Conservation (phyloP, 2,113 vertebrate species). For the Hirundichthys speculiger region DNA sequence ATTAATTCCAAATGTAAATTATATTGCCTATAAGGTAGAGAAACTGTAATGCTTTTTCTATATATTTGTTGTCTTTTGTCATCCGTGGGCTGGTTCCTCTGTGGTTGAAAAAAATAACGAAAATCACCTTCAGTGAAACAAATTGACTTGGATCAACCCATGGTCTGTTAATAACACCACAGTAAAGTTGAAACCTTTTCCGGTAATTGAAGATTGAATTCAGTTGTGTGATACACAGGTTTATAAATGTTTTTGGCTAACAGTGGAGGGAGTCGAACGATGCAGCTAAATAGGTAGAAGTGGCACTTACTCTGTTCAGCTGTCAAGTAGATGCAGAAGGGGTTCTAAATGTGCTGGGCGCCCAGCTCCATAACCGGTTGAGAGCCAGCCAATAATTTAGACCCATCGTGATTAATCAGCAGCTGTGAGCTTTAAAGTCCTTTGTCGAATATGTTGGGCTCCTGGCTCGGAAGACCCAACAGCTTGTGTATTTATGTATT, state of each 20-base stretch:
- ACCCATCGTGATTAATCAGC: conserved; percentile 72
- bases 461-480: conserved; percentile 43
- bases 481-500: conserved; percentile 36
- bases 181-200: neutral
- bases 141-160: neutral
- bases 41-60: too few relatives aligned
- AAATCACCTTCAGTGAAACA: too few relatives aligned
- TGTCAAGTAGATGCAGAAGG: conserved; percentile 66
- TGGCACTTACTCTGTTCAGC: conserved; percentile 61
- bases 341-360: conserved; percentile 61
- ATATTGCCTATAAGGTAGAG: too few relatives aligned
- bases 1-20: too few relatives aligned
- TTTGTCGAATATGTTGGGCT: conserved; percentile 57
- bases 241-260: conserved; percentile 27
- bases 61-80: too few relatives aligned
- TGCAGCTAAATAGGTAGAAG: conserved; percentile 47
- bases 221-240: conserved; percentile 2
- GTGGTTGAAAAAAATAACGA: too few relatives aligned
- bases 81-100: too few relatives aligned
- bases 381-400: conserved; percentile 68
- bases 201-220: neutral
- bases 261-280: conserved; percentile 35
- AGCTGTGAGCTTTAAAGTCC: conserved; percentile 68
- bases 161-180: neutral
- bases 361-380: conserved; percentile 53